Conservation (phyloP, 30 jellyfish, hydroid and myxozoan genomes). For the Phacellophora camtschatica region DNA sequence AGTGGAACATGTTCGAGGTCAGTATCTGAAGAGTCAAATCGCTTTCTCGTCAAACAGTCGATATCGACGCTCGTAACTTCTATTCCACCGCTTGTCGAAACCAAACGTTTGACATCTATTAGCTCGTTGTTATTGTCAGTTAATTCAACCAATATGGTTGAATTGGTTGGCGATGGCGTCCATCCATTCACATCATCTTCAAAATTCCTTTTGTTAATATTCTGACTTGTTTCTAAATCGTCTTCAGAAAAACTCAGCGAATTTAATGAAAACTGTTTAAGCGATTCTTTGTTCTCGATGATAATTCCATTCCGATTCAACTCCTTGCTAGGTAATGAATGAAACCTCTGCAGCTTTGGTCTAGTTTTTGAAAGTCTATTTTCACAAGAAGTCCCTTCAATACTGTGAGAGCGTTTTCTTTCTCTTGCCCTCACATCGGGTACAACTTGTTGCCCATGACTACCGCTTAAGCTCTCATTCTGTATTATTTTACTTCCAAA, state of each 20-base stretch:
- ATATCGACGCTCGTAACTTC: neutral
- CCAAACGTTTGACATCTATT: neutral
- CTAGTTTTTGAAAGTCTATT: neutral
- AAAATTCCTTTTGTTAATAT: neutral
- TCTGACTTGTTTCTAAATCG: neutral
- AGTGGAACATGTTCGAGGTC: neutral
- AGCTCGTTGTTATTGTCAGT: neutral
- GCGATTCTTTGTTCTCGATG: neutral
- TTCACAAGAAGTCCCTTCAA: neutral
- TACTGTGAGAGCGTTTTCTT: slow-evolving; percentile 20
- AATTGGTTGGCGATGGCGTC: neutral
- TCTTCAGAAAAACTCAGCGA: neutral
- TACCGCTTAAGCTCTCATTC: no score
- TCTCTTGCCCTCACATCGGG: neutral
- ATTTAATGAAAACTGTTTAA: no score
- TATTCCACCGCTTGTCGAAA: neutral
- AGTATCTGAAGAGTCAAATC: neutral
- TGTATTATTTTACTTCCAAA: neutral
- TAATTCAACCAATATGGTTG: neutral
- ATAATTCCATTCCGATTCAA: neutral
- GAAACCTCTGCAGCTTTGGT: neutral
- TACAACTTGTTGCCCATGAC: neutral
- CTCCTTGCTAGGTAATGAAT: slow-evolving; percentile 30
- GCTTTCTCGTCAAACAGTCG: neutral
- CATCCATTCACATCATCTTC: neutral